Percentiles rank a stretch among this genome's conserved stretches.
These are phyloP conservation scores for Strix uralensis DNA, from an alignment of 2,113 vertebrate genomes.

Conservation along the genomic window DNA sequence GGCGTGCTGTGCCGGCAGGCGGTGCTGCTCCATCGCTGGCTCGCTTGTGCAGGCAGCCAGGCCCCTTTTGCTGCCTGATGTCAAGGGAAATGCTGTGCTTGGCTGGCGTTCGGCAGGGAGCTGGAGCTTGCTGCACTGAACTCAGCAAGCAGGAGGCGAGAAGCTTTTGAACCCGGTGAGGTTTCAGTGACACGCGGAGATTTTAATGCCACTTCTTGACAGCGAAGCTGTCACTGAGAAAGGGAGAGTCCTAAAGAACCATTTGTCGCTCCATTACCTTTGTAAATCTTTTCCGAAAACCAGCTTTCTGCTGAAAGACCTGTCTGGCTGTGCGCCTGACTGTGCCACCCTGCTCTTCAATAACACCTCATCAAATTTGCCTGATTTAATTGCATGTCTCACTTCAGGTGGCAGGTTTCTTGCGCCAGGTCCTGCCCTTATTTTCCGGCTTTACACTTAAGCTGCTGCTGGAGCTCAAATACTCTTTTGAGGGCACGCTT, in stretches of 20 bases:
- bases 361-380: background rate
- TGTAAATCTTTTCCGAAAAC: background rate
- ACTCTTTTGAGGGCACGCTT: background rate
- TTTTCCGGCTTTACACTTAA: background rate
- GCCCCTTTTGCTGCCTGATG: background rate
- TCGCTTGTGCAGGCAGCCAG: background rate
- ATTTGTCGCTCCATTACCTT: background rate
- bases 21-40: background rate
- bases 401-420: background rate
- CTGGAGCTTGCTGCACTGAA: background rate
- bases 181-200: background rate
- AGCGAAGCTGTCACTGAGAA: background rate
- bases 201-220: background rate
- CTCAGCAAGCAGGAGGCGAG: accelerated
- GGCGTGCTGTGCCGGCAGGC: background rate
- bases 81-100: background rate
- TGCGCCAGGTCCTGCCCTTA: background rate
- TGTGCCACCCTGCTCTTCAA: background rate
- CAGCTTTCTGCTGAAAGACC: background rate
- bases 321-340: background rate
- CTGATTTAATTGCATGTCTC: background rate
- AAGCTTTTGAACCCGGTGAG: background rate
- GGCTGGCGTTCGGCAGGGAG: background rate
- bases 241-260: background rate
- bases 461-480: background rate